Percentiles rank a stretch among this genome's conserved stretches.
phyloP scores from a whole-genome alignment of 2,113 vertebrate genomes.

The Alligator sinensis region DNA sequence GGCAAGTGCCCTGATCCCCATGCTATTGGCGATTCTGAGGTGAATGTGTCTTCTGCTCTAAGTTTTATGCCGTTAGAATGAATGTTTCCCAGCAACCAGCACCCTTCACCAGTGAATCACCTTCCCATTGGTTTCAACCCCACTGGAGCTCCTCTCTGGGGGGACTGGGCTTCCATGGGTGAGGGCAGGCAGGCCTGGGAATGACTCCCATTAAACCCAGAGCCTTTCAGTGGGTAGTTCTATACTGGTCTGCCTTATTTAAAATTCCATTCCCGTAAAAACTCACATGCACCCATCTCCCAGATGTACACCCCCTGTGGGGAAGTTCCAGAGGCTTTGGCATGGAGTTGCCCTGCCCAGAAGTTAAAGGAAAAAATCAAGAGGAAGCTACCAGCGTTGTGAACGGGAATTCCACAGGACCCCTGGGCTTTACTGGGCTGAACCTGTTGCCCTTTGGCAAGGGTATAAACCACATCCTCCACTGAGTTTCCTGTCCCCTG shows the following conservation, averaged over 20 bases:
- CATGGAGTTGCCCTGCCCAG: too few relatives aligned
- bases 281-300: too few relatives aligned
- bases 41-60: too few relatives aligned
- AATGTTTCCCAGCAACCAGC: too few relatives aligned
- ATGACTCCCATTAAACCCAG: not conserved
- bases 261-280: not conserved
- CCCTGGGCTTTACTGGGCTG: rapidly evolving
- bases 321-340: not conserved
- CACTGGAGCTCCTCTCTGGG: not conserved
- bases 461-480: not conserved
- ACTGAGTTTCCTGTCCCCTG: not conserved
- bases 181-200: not conserved
- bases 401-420: not conserved
- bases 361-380: too few relatives aligned
- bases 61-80: too few relatives aligned
- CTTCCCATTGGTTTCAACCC: not conserved
- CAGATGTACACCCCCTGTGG: not conserved
- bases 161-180: not conserved
- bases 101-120: not conserved
- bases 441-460: not conserved
- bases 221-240: not conserved
- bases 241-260: not conserved
- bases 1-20: too few relatives aligned
- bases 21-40: too few relatives aligned
- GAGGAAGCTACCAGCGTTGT: not conserved